These are phyloP conservation scores for Aleiodes sp. DNA, from an alignment of 1,140 invertebrate genomes.

Conservation along the genomic window DNA sequence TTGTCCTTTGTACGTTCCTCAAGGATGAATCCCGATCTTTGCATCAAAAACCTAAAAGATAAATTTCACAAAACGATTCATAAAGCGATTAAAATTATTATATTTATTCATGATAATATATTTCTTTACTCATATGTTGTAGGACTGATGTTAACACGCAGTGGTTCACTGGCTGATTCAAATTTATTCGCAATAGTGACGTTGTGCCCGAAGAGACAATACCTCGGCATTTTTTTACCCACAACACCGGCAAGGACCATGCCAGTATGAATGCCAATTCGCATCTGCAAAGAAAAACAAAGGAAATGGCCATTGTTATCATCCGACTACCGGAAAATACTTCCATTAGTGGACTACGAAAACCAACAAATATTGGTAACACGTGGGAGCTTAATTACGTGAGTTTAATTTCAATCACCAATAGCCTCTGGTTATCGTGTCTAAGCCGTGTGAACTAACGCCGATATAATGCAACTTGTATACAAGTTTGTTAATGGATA, in stretches of 20 bases:
- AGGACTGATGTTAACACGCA: slow-evolving; percentile 91
- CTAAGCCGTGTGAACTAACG: background rate
- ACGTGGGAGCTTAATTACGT: background rate
- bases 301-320: too few relatives aligned
- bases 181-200: slow-evolving; percentile 95
- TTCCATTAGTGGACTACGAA: background rate
- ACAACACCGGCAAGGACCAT: slow-evolving; percentile 89
- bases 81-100: background rate
- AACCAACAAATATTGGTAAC: background rate
- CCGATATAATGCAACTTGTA: slow-evolving; percentile 9
- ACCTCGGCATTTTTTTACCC: slow-evolving; percentile 90
- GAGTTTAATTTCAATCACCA: background rate
- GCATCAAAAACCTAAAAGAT: slow-evolving; percentile 75
- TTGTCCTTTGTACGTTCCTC: slow-evolving; percentile 78
- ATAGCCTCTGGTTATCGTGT: background rate
- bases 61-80: background rate
- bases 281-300: slow-evolving; percentile 76
- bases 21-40: slow-evolving; percentile 80
- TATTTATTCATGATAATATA: background rate
- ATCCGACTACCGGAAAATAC: too few relatives aligned
- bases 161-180: slow-evolving; percentile 90
- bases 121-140: slow-evolving; percentile 87
- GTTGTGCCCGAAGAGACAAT: slow-evolving; percentile 92
- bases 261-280: slow-evolving; percentile 92
- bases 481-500: background rate